A percentile compares a stretch with the other conserved stretches of the same genome.
These are phyloP conservation scores for Dendrophyllia cribrosa DNA, from an alignment of 64 coral and sea anemone species.

Conservation along the genomic window DNA sequence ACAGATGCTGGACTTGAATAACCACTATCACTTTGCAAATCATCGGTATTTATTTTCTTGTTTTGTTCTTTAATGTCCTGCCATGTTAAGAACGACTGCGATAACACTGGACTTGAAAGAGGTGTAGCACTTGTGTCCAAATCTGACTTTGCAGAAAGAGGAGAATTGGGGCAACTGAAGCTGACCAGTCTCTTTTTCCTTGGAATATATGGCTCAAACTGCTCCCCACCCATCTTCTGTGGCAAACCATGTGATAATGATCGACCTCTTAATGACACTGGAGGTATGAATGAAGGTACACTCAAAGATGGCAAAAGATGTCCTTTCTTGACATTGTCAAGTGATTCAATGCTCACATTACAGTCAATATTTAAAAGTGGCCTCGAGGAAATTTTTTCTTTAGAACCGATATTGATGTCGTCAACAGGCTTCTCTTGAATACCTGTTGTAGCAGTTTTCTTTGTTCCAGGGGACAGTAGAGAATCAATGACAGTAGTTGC, in stretches of 20 bases:
- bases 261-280: background rate
- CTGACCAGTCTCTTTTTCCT: constrained; percentile 42
- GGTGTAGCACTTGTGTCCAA: background rate
- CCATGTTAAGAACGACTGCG: constrained; percentile 55
- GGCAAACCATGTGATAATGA: background rate
- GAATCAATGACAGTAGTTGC: background rate
- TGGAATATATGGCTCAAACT: constrained; percentile 90
- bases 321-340: background rate
- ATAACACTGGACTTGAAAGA: background rate
- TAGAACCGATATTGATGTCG: background rate
- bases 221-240: constrained; percentile 10
- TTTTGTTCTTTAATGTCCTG: constrained; percentile 68
- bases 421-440: background rate
- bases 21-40: constrained; percentile 88
- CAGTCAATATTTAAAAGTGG: background rate
- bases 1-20: constrained; percentile 89
- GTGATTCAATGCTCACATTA: background rate
- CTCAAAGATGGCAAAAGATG: background rate
- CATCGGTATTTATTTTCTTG: constrained; percentile 8
- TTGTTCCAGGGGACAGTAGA: background rate
- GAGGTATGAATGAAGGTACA: background rate
- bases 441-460: background rate
- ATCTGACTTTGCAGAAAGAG: background rate
- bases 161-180: constrained; percentile 10
- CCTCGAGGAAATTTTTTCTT: background rate